A percentile compares a stretch with the other conserved stretches of the same genome.
Evolutionary conservation across 1,140 invertebrate genomes (phyloP).

Genomic region (Pseudomyrmex concolor): DNA sequence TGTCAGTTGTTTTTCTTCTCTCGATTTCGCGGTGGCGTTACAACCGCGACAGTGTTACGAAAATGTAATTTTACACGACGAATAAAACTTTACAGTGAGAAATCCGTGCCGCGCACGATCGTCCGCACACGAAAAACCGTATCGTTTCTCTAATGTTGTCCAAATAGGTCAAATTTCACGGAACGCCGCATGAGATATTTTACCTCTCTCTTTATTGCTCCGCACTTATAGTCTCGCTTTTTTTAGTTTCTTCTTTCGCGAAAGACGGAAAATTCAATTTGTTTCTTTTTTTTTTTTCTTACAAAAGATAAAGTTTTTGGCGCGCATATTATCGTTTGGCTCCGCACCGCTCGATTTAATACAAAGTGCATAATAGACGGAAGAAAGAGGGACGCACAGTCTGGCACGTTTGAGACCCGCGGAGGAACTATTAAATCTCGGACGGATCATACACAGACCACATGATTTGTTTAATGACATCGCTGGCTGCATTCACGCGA

Average conservation of each 20-base stretch:
- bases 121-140: neutral
- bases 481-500: slow-evolving; percentile 41
- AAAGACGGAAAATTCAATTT: no score
- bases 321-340: neutral
- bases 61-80: slow-evolving; percentile 18
- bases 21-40: slow-evolving; percentile 12
- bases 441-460: slow-evolving; percentile 20
- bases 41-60: neutral
- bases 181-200: neutral
- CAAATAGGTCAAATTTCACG: slow-evolving; percentile 2
- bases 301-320: neutral
- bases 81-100: neutral
- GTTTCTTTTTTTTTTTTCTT: neutral
- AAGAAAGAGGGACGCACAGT: slow-evolving; percentile 58
- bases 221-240: no score
- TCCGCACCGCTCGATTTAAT: slow-evolving; percentile 2
- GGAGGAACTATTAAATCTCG: slow-evolving; percentile 67
- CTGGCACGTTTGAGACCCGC: slow-evolving; percentile 47
- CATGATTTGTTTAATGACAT: slow-evolving; percentile 68
- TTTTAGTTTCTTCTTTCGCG: no score
- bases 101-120: neutral
- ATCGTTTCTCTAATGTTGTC: neutral
- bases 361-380: neutral
- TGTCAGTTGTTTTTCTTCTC: slow-evolving; percentile 28
- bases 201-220: neutral